phyloP scores from a whole-genome alignment of 2,797 vertebrate species.

The Aplochiton taeniatus region DNA sequence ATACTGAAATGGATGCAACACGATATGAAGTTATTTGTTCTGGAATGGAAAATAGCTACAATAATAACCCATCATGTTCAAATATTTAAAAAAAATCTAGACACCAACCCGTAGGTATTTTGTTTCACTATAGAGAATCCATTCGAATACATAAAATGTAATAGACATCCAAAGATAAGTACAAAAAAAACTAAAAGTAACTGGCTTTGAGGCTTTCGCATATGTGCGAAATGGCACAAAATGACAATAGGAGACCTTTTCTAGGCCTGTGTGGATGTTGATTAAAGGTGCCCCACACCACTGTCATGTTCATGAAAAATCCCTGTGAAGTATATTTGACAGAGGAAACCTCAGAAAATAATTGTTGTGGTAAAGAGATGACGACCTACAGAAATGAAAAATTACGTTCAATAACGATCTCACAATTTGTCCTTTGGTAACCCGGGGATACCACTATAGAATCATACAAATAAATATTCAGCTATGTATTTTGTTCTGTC shows the following conservation, averaged over 20 bases:
- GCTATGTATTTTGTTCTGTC: slow-evolving; percentile 34
- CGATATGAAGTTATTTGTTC: slow-evolving; percentile 52
- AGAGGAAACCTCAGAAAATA: slow-evolving; percentile 19
- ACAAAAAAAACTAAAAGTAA: slow-evolving; percentile 43
- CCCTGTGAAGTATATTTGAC: slow-evolving; percentile 36
- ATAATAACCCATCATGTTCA: slow-evolving; percentile 20
- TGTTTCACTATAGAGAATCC: slow-evolving; percentile 42
- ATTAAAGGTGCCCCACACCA: slow-evolving; percentile 32
- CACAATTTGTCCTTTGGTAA: slow-evolving; percentile 65
- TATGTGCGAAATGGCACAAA: slow-evolving; percentile 27
- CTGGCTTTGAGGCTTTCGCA: slow-evolving; percentile 23
- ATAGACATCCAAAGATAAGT: slow-evolving; percentile 41
- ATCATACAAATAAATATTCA: slow-evolving; percentile 15
- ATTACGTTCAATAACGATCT: slow-evolving; percentile 32
- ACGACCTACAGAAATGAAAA: slow-evolving; percentile 22
- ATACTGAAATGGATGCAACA: slow-evolving; percentile 77
- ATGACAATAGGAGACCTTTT: slow-evolving; percentile 38
- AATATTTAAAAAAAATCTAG: slow-evolving; percentile 61
- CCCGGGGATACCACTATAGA: slow-evolving; percentile 23
- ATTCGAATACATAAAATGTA: slow-evolving; percentile 37
- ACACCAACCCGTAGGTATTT: slow-evolving; percentile 36
- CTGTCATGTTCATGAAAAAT: slow-evolving; percentile 23
- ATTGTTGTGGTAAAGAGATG: slow-evolving; percentile 23
- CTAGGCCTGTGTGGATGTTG: slow-evolving; percentile 37
- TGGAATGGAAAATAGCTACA: slow-evolving; percentile 31